Evolutionary conservation across 2,797 vertebrate genomes (phyloP).

Genomic region (Pogoniulus pusillus): DNA sequence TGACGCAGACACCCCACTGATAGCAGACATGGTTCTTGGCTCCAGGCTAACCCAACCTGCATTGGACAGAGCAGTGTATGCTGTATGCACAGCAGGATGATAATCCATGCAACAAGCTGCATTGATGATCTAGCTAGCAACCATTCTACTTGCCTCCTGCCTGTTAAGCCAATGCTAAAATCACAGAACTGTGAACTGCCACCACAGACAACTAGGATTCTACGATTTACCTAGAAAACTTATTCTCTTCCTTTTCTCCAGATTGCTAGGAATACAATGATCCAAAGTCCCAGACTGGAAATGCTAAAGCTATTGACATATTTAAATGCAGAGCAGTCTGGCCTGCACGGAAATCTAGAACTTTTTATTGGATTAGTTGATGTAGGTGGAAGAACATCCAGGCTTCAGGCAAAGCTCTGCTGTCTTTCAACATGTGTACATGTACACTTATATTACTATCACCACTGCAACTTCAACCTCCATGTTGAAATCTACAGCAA

Average conservation of each 20-base stretch:
- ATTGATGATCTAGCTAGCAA: neutral
- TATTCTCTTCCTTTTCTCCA: neutral
- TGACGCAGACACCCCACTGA: neutral
- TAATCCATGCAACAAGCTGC: neutral
- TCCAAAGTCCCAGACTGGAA: neutral
- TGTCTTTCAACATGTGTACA: neutral
- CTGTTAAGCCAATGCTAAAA: neutral
- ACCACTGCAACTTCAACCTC: neutral
- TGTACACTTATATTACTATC: neutral
- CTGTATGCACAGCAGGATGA: fast-evolving
- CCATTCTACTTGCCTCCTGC: neutral
- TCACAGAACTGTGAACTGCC: neutral
- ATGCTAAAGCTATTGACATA: neutral
- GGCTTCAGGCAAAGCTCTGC: neutral
- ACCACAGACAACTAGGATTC: neutral
- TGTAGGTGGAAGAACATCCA: neutral
- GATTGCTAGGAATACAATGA: neutral
- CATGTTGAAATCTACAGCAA: neutral
- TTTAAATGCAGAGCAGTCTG: neutral
- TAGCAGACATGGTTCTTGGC: neutral
- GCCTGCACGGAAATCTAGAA: neutral
- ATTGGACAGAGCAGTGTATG: fast-evolving
- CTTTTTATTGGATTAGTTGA: neutral
- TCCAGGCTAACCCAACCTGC: neutral
- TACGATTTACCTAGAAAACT: neutral